Percentiles rank a stretch among this genome's conserved stretches.
These are phyloP conservation scores for Xestia c-nigrum DNA, from an alignment of 2,888 invertebrate species.

Conservation along the genomic window DNA sequence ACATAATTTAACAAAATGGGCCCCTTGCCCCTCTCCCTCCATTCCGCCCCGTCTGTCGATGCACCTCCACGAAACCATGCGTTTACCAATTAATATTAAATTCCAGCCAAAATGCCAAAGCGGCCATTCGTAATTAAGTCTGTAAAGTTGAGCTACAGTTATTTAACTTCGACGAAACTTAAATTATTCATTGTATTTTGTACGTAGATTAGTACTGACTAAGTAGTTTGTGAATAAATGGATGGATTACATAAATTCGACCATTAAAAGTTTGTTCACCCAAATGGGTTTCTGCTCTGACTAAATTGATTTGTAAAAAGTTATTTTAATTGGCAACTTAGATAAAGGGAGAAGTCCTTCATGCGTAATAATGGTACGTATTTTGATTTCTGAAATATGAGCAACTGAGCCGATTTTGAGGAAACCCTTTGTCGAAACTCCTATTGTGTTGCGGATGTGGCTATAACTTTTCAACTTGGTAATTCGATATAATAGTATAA, in stretches of 20 bases:
- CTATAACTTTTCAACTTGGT: conserved; percentile 14
- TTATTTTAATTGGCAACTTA: conserved; percentile 47
- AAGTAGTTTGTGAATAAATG: conserved; percentile 59
- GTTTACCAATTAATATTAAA: conserved; percentile 48
- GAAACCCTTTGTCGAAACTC: conserved; percentile 26
- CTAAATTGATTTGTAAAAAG: conserved; percentile 54
- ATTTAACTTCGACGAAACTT: conserved; percentile 51
- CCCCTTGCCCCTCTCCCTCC: not conserved
- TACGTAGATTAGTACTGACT: conserved; percentile 50
- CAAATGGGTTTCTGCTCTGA: conserved; percentile 48
- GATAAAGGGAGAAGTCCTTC: conserved; percentile 39
- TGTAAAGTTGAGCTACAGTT: conserved; percentile 28
- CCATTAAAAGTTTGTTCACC: conserved; percentile 56
- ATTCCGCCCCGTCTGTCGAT: conserved; percentile 1
- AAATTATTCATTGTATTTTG: conserved; percentile 62
- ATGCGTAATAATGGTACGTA: conserved; percentile 51
- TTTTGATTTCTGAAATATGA: conserved; percentile 50
- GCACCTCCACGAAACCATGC: conserved; percentile 34
- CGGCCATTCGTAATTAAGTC: conserved; percentile 41
- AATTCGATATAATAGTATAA: not conserved
- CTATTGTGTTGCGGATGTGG: conserved; percentile 30
- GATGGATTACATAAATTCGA: conserved; percentile 51
- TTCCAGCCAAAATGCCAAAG: conserved; percentile 35
- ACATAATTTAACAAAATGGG: conserved; percentile 23
- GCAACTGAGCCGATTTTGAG: conserved; percentile 25